Percentiles rank a stretch among this genome's conserved stretches.
These are phyloP conservation scores for Pelodytes ibericus DNA, from an alignment of 2,797 vertebrate genomes.

Conservation along the genomic window DNA sequence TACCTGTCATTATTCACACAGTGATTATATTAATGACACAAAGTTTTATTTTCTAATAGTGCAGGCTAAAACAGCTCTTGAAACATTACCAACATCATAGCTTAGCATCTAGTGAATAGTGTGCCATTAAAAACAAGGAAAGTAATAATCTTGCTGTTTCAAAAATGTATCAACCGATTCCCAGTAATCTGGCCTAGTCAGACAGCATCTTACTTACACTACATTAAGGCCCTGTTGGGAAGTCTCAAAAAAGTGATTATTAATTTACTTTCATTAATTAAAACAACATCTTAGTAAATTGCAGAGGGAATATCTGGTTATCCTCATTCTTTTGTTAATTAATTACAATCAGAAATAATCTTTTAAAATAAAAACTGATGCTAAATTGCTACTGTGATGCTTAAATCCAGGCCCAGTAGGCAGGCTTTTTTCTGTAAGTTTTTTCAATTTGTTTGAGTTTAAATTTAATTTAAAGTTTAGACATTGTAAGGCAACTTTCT, in stretches of 20 bases:
- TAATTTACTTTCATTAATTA: constrained; percentile 52
- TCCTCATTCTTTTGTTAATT: constrained; percentile 36
- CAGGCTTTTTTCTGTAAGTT: too few relatives aligned
- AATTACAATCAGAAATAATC: constrained; percentile 44
- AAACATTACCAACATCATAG: constrained; percentile 31
- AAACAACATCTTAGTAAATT: constrained; percentile 38
- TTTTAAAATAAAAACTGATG: constrained; percentile 24
- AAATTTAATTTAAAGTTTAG: too few relatives aligned
- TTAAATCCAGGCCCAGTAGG: too few relatives aligned
- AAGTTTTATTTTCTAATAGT: constrained; percentile 4
- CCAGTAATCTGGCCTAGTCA: constrained; percentile 30
- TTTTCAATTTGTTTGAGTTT: too few relatives aligned
- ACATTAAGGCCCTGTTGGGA: constrained; percentile 45
- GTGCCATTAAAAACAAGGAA: constrained; percentile 19
- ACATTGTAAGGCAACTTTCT: too few relatives aligned
- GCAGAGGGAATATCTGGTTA: constrained; percentile 35
- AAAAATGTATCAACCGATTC: constrained; percentile 44
- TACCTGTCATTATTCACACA: too few relatives aligned
- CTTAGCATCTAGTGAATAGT: constrained; percentile 29
- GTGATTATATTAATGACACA: not conserved
- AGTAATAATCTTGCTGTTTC: constrained; percentile 32
- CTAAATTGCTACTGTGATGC: too few relatives aligned
- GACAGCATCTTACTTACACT: constrained; percentile 32
- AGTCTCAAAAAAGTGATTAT: constrained; percentile 48
- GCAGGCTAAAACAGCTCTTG: not conserved